Conservation (phyloP, 2,888 invertebrate genomes). For the Nemotelus pantherinus region DNA sequence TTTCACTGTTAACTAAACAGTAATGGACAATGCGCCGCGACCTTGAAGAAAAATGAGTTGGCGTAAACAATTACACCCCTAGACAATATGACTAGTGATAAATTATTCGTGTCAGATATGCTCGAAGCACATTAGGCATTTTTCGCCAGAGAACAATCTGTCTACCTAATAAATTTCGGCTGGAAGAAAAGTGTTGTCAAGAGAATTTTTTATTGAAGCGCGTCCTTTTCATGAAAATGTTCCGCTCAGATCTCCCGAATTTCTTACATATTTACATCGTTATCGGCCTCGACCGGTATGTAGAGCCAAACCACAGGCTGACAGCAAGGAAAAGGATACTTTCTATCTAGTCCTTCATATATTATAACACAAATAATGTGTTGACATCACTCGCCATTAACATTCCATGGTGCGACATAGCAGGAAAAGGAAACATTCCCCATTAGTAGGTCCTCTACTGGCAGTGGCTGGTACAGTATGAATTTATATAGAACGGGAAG, state of each 20-base stretch:
- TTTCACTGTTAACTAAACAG: no score
- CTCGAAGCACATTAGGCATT: neutral
- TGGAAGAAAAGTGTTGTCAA: constrained; percentile 18
- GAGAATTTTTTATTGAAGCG: constrained; percentile 18
- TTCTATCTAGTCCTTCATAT: constrained; percentile 40
- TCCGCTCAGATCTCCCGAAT: constrained; percentile 3
- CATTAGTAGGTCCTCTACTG: constrained; percentile 14
- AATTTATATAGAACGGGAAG: constrained; percentile 30
- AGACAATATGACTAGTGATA: no score
- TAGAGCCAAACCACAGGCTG: constrained; percentile 3
- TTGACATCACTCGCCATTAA: constrained; percentile 43
- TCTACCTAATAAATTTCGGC: neutral
- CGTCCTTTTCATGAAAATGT: constrained; percentile 1
- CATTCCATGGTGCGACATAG: constrained; percentile 34
- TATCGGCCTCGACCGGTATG: no score
- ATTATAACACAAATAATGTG: constrained; percentile 41
- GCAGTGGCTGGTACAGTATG: neutral
- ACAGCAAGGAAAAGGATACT: constrained; percentile 25
- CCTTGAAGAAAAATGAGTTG: no score
- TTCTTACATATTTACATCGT: constrained; percentile 2
- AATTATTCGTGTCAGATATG: no score
- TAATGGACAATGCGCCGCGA: no score
- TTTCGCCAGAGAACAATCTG: constrained; percentile 7
- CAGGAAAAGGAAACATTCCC: constrained; percentile 25
- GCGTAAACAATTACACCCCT: no score